Conservation (phyloP, 2,797 vertebrate species). For the Anabacerthia variegaticeps region DNA sequence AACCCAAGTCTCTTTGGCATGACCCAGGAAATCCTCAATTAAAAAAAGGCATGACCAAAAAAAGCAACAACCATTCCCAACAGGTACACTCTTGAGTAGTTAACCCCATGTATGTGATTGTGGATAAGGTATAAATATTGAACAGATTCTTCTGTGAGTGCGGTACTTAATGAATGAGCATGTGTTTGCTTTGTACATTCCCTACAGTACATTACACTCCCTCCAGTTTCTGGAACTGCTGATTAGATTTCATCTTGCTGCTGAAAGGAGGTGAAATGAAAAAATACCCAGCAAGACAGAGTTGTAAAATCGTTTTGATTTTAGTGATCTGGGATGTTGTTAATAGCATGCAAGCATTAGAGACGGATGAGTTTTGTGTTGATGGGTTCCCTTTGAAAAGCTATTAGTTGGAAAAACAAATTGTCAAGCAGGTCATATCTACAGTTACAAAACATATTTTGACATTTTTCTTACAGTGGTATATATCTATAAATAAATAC, state of each 20-base stretch:
- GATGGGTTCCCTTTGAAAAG: slow-evolving; percentile 32
- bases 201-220: not conserved
- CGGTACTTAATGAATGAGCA: not conserved
- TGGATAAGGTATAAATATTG: not conserved
- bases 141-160: not conserved
- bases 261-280: slow-evolving; percentile 1
- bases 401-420: slow-evolving; percentile 46
- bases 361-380: not conserved
- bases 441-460: slow-evolving; percentile 14
- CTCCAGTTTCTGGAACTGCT: not conserved
- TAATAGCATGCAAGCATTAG: not conserved
- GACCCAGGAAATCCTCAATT: not conserved
- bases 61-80: not conserved
- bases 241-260: not conserved
- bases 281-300: not conserved
- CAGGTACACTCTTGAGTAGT: not conserved
- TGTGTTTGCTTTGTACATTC: not conserved
- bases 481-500: slow-evolving; percentile 1
- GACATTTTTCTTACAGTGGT: slow-evolving; percentile 10
- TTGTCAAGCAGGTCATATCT: slow-evolving; percentile 27
- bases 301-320: slow-evolving; percentile 18
- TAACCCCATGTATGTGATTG: not conserved
- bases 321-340: not conserved
- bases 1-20: not conserved
- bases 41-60: not conserved